Percentiles rank a stretch among this genome's conserved stretches.
Evolutionary conservation across 2,113 vertebrate species (phyloP).

Genomic region (Cepphus grylle): DNA sequence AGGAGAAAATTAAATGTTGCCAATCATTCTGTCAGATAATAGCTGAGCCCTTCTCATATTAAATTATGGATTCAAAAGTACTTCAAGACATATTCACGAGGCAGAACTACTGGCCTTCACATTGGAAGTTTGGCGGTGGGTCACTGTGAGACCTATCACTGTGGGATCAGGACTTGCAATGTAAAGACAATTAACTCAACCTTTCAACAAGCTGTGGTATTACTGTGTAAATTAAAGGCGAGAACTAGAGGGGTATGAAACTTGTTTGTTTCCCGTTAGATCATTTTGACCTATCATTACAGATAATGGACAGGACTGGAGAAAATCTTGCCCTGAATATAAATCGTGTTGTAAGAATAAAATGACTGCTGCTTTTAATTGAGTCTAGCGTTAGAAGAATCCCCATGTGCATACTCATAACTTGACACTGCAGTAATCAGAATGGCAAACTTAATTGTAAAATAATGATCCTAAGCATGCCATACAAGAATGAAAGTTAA

Average conservation of each 20-base stretch:
- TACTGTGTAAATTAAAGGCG: not conserved
- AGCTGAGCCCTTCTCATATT: not conserved
- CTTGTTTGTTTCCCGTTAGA: not conserved
- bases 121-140: not conserved
- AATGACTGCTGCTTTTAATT: conserved; percentile 11
- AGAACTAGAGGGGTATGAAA: not conserved
- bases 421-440: not conserved
- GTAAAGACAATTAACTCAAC: not conserved
- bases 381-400: not conserved
- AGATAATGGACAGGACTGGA: not conserved
- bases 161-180: not conserved
- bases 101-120: not conserved
- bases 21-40: not conserved
- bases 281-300: conserved; percentile 9
- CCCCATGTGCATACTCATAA: not conserved
- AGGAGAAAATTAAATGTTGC: not conserved
- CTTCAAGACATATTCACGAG: not conserved
- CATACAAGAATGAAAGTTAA: not conserved
- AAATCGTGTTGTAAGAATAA: not conserved
- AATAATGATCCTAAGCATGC: conserved; percentile 19
- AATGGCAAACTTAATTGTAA: conserved; percentile 31
- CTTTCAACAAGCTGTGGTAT: not conserved
- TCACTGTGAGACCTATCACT: not conserved
- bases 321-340: not conserved
- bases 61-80: not conserved